These are phyloP conservation scores for Brenthis hecate DNA, from an alignment of 2,888 invertebrate genomes.

Conservation along the genomic window DNA sequence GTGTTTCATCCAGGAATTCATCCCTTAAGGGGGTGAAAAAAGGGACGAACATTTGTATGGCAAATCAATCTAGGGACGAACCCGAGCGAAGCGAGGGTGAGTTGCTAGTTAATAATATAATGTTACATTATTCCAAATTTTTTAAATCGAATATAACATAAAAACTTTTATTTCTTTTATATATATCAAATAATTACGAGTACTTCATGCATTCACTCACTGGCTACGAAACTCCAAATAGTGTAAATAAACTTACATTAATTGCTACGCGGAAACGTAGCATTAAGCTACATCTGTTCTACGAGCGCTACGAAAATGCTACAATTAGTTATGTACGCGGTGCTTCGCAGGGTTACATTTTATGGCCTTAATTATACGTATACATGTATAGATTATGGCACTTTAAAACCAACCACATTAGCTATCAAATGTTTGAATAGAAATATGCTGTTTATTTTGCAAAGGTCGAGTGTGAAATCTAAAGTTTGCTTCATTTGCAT, in stretches of 20 bases:
- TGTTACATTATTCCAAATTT: too few relatives aligned
- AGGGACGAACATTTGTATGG: too few relatives aligned
- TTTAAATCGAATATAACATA: too few relatives aligned
- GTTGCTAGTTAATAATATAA: too few relatives aligned
- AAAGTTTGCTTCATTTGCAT: too few relatives aligned
- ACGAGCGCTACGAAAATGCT: slow-evolving; percentile 30
- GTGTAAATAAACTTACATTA: slow-evolving; percentile 20
- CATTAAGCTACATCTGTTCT: slow-evolving; percentile 26
- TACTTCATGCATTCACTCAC: background rate
- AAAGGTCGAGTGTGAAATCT: too few relatives aligned
- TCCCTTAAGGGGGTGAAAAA: too few relatives aligned
- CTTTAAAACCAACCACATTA: background rate
- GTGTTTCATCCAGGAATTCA: too few relatives aligned
- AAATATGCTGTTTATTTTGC: background rate
- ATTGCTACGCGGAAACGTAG: slow-evolving; percentile 31
- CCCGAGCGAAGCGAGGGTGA: too few relatives aligned
- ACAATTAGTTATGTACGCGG: slow-evolving; percentile 14
- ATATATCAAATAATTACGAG: background rate
- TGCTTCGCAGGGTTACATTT: slow-evolving; percentile 14
- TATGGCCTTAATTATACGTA: slow-evolving; percentile 11
- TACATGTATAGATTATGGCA: background rate
- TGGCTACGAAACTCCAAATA: slow-evolving; percentile 3
- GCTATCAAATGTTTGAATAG: background rate
- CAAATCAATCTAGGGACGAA: too few relatives aligned
- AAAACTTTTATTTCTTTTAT: background rate